Percentiles rank a stretch among this genome's conserved stretches.
Conservation (phyloP, 1,140 invertebrate species). For the Meloidogyne exigua region DNA sequence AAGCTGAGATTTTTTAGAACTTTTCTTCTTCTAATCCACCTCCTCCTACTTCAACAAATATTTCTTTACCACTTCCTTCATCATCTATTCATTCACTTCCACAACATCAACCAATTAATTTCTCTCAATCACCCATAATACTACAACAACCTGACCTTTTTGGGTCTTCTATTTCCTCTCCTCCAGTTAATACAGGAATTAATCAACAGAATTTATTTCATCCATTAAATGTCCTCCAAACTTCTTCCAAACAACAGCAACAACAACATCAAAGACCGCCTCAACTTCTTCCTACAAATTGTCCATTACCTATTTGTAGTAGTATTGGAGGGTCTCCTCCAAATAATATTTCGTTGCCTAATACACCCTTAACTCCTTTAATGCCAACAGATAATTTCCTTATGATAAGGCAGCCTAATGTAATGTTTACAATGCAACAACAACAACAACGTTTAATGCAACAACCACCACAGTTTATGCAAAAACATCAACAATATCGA, state of each 20-base stretch:
- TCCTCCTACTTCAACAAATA: background rate
- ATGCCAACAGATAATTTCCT: background rate
- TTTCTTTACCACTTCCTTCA: background rate
- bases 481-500: background rate
- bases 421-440: background rate
- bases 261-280: background rate
- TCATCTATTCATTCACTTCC: background rate
- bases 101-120: background rate
- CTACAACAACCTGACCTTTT: background rate
- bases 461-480: background rate
- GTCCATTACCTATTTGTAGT: background rate
- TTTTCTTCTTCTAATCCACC: background rate
- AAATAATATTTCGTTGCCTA: background rate
- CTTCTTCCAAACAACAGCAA: background rate
- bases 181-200: background rate
- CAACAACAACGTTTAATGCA: background rate
- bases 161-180: background rate
- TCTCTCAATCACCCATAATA: no score
- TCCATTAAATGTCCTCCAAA: background rate
- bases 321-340: background rate
- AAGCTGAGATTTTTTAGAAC: no score
- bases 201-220: background rate
- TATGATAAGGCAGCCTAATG: background rate
- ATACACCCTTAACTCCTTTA: background rate
- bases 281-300: background rate